Evolutionary conservation across 2,888 invertebrate species (phyloP).

Genomic region (Halictus ligatus): DNA sequence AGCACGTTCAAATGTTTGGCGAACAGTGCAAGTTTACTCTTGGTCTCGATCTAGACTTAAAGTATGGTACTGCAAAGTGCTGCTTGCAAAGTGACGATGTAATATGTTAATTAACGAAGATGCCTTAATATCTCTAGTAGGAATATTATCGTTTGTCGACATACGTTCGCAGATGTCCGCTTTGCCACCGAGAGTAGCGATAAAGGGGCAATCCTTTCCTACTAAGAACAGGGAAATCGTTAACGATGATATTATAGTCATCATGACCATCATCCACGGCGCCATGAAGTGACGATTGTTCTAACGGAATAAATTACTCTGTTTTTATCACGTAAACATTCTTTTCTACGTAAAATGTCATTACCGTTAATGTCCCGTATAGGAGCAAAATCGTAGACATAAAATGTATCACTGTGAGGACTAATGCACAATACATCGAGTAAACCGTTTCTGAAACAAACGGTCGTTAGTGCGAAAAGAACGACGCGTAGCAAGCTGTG

Average conservation of each 20-base stretch:
- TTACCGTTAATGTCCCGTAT: conserved; percentile 84
- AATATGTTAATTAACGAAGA: background rate
- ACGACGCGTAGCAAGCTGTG: background rate
- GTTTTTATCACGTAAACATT: conserved; percentile 29
- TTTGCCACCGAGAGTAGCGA: conserved; percentile 78
- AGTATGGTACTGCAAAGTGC: no score
- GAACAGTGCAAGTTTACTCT: background rate
- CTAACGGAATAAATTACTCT: conserved; percentile 70
- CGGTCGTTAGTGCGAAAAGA: background rate
- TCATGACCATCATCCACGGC: conserved; percentile 84
- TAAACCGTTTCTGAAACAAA: conserved; percentile 82
- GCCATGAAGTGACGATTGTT: conserved; percentile 83
- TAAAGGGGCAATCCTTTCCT: conserved; percentile 78
- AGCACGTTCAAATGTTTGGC: background rate
- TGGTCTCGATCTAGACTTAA: no score
- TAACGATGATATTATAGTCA: conserved; percentile 80
- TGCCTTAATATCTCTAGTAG: background rate
- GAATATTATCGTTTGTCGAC: conserved; percentile 47
- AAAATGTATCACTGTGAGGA: conserved; percentile 82
- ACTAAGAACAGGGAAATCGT: conserved; percentile 82
- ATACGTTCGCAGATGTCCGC: conserved; percentile 77
- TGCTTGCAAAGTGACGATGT: background rate
- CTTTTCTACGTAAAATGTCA: conserved; percentile 13
- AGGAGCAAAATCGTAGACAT: conserved; percentile 82
- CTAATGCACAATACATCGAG: conserved; percentile 82